Base-by-base conservation (phyloP, 2,797 vertebrate species). In the Hapalemur alaotrensis region DNA sequence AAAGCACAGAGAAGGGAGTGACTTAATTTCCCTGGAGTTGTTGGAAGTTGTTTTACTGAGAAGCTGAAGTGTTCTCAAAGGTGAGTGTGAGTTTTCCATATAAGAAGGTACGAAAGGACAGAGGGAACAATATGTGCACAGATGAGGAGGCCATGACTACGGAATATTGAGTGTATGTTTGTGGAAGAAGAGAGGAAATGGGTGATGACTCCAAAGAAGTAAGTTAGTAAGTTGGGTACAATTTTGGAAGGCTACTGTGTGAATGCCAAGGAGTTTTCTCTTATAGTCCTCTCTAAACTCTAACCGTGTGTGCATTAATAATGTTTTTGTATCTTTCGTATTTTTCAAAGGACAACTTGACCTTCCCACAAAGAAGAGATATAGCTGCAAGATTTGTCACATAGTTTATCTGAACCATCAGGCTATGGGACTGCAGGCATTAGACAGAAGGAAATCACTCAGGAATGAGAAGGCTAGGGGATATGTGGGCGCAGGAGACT, bases 331-430 rank as follows among this genome's bases (percentile, higher is more conserved):
- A 43, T 17, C 52, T 65, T 96, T 94, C 52, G 72, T 18, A 50
- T 81, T 93, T 89, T 82, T 72, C 65, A 87, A 89, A 94, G 93
- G 73, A 80, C 48, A 38, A 38, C 46, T 89, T 96, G 94, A 96
- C 92, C 69, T 97, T 96, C 72, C 63, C 48, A 93, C 52, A 79
- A 91, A 84, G 32, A 89, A 87, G 30, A 57, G 52, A 63, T 38
- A 89, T 20, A 89, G 4, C 83, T 90, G 67, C 43, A 96, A 81
- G 86, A 97, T 91, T 17, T 61, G 32, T 43, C 59, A 72, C 84
- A 17, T 67, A 5, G 23, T 91, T 98, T 98, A 95, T 97, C 96
- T 96, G 70, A 81, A 78, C 20, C 91, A 97, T 97, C 98, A 97
- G 80, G 17, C 25, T 80, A 61, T 72, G 69, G 38, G 46, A 76